These are phyloP conservation scores for Ornithorhynchus anatinus DNA, from an alignment of 2,113 vertebrate genomes.

Conservation along the genomic window DNA sequence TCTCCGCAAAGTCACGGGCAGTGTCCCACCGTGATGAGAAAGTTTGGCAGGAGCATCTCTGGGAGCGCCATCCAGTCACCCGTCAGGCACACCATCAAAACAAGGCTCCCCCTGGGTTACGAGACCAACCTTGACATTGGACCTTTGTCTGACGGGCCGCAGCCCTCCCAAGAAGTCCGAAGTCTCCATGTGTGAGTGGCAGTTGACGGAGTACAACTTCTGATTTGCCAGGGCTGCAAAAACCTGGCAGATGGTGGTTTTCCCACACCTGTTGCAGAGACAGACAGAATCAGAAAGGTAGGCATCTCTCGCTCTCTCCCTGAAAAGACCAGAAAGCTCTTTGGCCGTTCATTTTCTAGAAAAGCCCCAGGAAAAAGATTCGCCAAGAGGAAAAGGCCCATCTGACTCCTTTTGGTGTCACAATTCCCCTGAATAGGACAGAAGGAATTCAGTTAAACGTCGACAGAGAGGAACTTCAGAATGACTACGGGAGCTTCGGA, in stretches of 20 bases:
- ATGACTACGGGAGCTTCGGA: background rate
- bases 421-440: background rate
- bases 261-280: conserved; percentile 84
- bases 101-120: accelerated
- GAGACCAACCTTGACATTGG: conserved; percentile 74
- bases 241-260: conserved; percentile 95
- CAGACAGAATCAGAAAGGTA: background rate
- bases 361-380: too few relatives aligned
- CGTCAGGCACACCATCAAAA: too few relatives aligned
- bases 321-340: too few relatives aligned
- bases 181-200: conserved; percentile 96
- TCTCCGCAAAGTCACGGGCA: too few relatives aligned
- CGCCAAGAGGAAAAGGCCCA: too few relatives aligned
- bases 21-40: too few relatives aligned
- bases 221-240: conserved; percentile 85
- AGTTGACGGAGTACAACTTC: conserved; percentile 88
- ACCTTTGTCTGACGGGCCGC: conserved; percentile 83
- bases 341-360: too few relatives aligned
- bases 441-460: background rate
- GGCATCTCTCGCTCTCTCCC: too few relatives aligned
- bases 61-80: too few relatives aligned
- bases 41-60: too few relatives aligned
- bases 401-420: background rate
- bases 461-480: background rate
- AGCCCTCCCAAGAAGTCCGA: conserved; percentile 95